Percentiles rank a stretch among this genome's conserved stretches.
Evolutionary conservation across 2,888 invertebrate genomes (phyloP).

Genomic region (Choristoneura rosaceana): DNA sequence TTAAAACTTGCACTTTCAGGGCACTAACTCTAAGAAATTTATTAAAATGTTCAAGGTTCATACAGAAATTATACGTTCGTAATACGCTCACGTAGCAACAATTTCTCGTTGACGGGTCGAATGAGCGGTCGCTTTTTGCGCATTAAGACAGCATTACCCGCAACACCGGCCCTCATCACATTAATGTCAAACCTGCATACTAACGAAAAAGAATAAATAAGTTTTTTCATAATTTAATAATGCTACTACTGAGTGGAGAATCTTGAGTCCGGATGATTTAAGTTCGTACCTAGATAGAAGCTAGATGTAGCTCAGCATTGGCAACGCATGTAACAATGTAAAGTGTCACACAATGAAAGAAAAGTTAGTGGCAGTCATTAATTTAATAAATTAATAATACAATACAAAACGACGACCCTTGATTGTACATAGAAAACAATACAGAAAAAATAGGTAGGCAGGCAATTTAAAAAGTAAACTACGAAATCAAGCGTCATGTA

Average conservation of each 20-base stretch:
- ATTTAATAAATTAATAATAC: too few species aligned
- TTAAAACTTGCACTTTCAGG: neutral
- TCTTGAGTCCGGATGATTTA: neutral
- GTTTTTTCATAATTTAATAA: slow-evolving; percentile 3
- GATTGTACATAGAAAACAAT: too few species aligned
- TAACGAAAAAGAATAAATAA: slow-evolving; percentile 22
- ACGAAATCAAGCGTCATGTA: too few species aligned
- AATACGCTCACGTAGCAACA: slow-evolving; percentile 42
- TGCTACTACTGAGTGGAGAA: neutral
- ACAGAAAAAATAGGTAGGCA: too few species aligned
- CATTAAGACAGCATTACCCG: slow-evolving; percentile 38
- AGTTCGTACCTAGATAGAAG: neutral
- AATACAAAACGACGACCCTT: too few species aligned
- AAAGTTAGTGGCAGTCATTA: too few species aligned
- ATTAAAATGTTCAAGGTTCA: neutral
- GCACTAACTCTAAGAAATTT: neutral
- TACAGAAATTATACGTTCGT: slow-evolving; percentile 39
- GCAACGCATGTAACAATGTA: too few species aligned
- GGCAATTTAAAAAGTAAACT: too few species aligned
- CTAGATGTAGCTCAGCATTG: too few species aligned
- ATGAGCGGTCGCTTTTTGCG: slow-evolving; percentile 30
- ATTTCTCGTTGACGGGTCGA: slow-evolving; percentile 25
- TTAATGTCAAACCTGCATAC: slow-evolving; percentile 35
- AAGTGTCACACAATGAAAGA: too few species aligned
- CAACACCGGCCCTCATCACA: slow-evolving; percentile 38